Evolutionary conservation across 64 coral and sea anemone genomes (phyloP), one percentile per base, ranked within the genome.

Genomic region (Montipora sp.): DNA sequence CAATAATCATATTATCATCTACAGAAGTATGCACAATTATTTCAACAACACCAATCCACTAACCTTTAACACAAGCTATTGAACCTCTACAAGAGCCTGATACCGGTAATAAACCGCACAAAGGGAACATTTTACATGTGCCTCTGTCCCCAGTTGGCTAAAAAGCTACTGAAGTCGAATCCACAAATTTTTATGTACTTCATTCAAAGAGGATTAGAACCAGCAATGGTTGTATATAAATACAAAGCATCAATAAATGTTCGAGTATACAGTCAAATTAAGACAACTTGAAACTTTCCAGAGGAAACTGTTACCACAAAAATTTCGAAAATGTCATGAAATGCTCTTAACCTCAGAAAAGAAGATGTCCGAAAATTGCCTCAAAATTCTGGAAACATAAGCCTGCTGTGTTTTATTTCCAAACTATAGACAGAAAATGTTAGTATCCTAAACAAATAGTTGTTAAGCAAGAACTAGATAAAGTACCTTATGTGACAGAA

Each of bases 311-410:
- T 77, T 91, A 80, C 80, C 80, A 81, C 45, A 91, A 83, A 88
- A 91, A 95, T 95, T 36, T 19, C 18, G 70, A 91, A 87, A 80
- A 95, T 95, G 93, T 90, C 93, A 90, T 90, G 95, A 80, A 89
- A 90, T 91, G 58, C 72, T 80, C 73, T 6, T 19, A 11, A 59
- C 55, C 6, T 5, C 20, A 43, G 7, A 77, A 77, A 77, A 55
- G 9, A 60, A 75, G 16, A 58, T 89, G 66, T 59, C 87, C 12
- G 8, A 60, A 20, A 77, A 59, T 46, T 77, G 20, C 70, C 22
- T 13, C 51, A 88, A 44, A 77, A 77, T n/a, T 36, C 10, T 59
- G 49, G 44, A 77, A 89, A 59, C 2, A 47, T 15, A 4, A 46
- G 20, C 19, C 9, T 44, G 3, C 4, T 4, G 43, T 8, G 51